phyloP scores from a whole-genome alignment of 2,797 vertebrate genomes.

The Tamandua tetradactyla region DNA sequence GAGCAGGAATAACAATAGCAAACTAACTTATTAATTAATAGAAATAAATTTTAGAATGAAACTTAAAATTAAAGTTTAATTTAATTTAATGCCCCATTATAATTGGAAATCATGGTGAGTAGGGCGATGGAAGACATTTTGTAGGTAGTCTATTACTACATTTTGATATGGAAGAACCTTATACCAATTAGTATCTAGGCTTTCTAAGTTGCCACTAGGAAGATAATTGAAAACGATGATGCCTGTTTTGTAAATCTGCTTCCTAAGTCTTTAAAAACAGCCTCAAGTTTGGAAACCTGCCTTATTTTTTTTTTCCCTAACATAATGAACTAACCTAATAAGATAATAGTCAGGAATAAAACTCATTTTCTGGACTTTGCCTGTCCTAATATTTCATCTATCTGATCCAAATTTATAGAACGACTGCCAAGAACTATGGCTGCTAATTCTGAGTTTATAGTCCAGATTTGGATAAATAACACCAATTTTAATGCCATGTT shows the following conservation, averaged over 20 bases:
- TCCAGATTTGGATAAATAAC: not conserved
- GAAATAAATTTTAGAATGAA: not conserved
- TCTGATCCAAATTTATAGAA: not conserved
- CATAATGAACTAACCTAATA: not conserved
- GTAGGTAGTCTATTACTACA: not conserved
- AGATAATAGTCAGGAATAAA: not conserved
- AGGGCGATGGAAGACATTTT: not conserved
- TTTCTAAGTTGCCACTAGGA: not conserved
- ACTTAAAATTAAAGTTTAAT: conserved; percentile 24
- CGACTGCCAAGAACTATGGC: not conserved
- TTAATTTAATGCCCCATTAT: not conserved
- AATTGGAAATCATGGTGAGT: not conserved
- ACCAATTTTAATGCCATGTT: not conserved
- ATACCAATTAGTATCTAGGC: not conserved
- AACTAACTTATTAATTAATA: not conserved
- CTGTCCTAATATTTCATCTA: not conserved
- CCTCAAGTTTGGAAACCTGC: not conserved
- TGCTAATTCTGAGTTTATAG: not conserved
- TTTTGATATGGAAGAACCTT: not conserved
- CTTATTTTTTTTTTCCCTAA: conserved; percentile 14
- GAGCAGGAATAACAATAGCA: conserved; percentile 17
- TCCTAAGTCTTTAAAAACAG: conserved; percentile 15
- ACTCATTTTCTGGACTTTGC: not conserved
- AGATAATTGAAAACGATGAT: not conserved
- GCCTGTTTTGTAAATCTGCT: not conserved